Percentiles rank a stretch among this genome's conserved stretches.
These are phyloP conservation scores for Acipenser ruthenus DNA, from an alignment of 2,797 vertebrate species.

Conservation along the genomic window DNA sequence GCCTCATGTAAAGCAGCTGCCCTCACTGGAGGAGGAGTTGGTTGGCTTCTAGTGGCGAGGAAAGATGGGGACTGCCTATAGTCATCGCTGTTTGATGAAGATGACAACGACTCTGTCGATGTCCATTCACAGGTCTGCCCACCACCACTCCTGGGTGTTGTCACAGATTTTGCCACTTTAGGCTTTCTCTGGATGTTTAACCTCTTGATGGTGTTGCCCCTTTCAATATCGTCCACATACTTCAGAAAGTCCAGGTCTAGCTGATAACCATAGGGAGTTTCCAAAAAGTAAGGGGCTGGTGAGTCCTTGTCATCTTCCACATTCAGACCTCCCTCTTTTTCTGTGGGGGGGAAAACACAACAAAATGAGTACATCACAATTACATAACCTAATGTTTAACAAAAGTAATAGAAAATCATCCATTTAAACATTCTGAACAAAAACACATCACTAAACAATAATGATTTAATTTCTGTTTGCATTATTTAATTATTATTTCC, in stretches of 20 bases:
- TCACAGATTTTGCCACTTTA: constrained; percentile 48
- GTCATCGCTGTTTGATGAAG: constrained; percentile 84
- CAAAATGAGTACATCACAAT: neutral
- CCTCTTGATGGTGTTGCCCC: constrained; percentile 92
- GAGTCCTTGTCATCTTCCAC: constrained; percentile 65
- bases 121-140: constrained; percentile 70
- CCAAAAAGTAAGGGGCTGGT: constrained; percentile 81
- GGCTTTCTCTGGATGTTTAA: constrained; percentile 81
- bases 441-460: constrained; percentile 18
- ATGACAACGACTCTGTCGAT: constrained; percentile 88
- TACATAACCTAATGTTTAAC: no score
- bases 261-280: constrained; percentile 94
- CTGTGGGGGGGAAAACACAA: constrained; percentile 40
- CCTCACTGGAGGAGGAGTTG: constrained; percentile 34
- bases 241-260: constrained; percentile 96
- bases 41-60: constrained; percentile 51
- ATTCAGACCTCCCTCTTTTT: constrained; percentile 59
- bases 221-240: constrained; percentile 95
- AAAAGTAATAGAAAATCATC: no score
- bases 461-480: constrained; percentile 27
- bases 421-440: neutral
- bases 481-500: neutral
- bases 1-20: constrained; percentile 45
- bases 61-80: constrained; percentile 68
- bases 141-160: constrained; percentile 38